phyloP scores from a whole-genome alignment of 2,888 invertebrate genomes.

The Vanessa cardui region DNA sequence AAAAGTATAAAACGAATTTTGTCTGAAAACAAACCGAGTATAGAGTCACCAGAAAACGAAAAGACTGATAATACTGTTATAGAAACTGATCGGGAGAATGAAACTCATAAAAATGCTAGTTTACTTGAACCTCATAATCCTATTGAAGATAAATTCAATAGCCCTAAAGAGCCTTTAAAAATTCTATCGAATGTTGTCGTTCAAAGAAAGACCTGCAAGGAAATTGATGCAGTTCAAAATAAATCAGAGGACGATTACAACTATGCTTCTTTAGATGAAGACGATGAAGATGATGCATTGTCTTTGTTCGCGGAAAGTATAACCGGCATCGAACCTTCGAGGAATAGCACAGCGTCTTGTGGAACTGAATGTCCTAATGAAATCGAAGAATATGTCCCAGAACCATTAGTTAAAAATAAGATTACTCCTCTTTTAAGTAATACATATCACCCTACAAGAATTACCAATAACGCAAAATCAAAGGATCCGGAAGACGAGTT shows the following conservation, averaged over 20 bases:
- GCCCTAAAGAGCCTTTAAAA: background rate
- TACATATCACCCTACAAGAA: conserved; percentile 55
- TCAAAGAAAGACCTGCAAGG: background rate
- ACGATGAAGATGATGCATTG: conserved; percentile 67
- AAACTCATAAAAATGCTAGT: background rate
- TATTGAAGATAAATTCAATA: background rate
- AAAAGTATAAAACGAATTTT: conserved; percentile 43
- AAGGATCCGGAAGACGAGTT: conserved; percentile 23
- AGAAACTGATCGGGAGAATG: background rate
- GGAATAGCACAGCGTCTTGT: conserved; percentile 41
- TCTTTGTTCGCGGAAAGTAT: conserved; percentile 72
- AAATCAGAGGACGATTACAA: background rate
- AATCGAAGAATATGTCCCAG: conserved; percentile 58
- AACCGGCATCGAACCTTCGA: conserved; percentile 60
- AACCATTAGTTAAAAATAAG: conserved; percentile 40
- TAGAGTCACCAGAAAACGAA: conserved; percentile 1
- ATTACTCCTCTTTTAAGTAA: conserved; percentile 38
- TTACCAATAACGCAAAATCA: conserved; percentile 30
- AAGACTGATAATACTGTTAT: background rate
- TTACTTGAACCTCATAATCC: background rate
- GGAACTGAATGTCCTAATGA: conserved; percentile 14
- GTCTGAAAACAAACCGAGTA: conserved; percentile 4
- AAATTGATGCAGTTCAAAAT: background rate
- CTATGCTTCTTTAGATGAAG: conserved; percentile 20
- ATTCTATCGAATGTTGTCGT: background rate